Evolutionary conservation across 2,113 vertebrate species (phyloP).

Genomic region (Lamprotornis superbus): DNA sequence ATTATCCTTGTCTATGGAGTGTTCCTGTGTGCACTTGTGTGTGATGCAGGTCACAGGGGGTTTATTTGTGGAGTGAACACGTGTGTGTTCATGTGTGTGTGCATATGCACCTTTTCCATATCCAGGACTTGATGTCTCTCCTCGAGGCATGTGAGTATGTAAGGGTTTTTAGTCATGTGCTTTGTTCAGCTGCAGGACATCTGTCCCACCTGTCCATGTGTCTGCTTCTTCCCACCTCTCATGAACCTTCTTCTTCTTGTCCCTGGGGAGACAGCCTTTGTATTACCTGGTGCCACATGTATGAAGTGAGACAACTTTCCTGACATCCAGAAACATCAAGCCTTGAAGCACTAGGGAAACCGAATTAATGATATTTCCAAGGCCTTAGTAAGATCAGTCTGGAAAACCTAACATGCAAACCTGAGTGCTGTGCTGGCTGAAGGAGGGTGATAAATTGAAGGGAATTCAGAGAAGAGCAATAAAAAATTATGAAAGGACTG

Average conservation of each 20-base stretch:
- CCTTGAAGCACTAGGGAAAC: not conserved
- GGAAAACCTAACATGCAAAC: not conserved
- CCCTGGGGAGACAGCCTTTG: not conserved
- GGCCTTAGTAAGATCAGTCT: not conserved
- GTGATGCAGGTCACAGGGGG: not conserved
- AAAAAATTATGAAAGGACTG: conserved; percentile 15
- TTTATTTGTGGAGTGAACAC: not conserved
- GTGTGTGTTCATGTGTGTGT: not conserved
- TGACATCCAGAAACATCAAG: not conserved
- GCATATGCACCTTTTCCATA: not conserved
- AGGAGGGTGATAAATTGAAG: conserved; percentile 30
- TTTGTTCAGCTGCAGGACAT: not conserved
- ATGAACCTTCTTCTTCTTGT: not conserved
- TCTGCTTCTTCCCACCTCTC: not conserved
- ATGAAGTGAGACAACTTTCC: not conserved
- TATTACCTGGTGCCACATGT: not conserved
- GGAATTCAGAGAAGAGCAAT: conserved; percentile 24
- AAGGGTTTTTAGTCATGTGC: not conserved
- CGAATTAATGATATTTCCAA: not conserved
- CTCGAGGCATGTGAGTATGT: not conserved
- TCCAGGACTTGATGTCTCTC: not conserved
- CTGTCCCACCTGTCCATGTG: not conserved
- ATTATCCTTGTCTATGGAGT: not conserved
- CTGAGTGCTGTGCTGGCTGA: not conserved
- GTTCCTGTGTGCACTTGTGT: not conserved